These are phyloP conservation scores for Eumaeus atala DNA, from an alignment of 1,140 invertebrate genomes.

Conservation along the genomic window DNA sequence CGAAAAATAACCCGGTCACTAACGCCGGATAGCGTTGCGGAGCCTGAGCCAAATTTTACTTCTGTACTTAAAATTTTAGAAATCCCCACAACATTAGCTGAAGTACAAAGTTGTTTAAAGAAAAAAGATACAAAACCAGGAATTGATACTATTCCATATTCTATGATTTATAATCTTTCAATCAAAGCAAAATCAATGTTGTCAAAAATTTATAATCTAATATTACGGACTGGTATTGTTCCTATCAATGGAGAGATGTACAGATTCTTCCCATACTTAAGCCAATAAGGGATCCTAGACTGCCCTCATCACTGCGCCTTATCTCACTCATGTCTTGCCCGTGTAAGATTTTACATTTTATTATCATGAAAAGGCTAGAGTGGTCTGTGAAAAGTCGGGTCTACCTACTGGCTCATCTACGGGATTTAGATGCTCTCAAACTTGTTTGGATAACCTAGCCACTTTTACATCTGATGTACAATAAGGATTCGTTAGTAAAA, in stretches of 20 bases:
- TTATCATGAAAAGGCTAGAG: slow-evolving; percentile 27
- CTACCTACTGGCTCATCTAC: slow-evolving; percentile 18
- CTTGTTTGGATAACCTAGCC: slow-evolving; percentile 24
- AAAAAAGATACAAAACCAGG: no score
- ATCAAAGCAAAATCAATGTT: no score
- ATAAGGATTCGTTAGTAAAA: slow-evolving; percentile 18
- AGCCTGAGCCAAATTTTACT: no score
- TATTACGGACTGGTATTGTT: no score
- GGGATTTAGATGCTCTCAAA: slow-evolving; percentile 26
- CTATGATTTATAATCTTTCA: no score
- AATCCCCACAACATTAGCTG: no score
- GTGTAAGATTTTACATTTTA: slow-evolving; percentile 30
- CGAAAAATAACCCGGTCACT: no score
- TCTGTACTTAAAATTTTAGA: no score
- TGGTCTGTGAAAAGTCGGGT: slow-evolving; percentile 25
- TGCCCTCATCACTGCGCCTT: neutral
- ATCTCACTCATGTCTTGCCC: slow-evolving; percentile 26
- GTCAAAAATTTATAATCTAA: no score
- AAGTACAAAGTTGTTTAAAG: no score
- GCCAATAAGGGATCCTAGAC: neutral
- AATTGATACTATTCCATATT: no score
- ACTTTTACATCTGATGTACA: slow-evolving; percentile 18
- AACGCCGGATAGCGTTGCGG: no score
- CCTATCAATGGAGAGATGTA: neutral
- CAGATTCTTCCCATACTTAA: neutral